A percentile compares a stretch with the other conserved stretches of the same genome.
phyloP scores from a whole-genome alignment of 1,140 invertebrate genomes.

The Cyphomyrmex costatus region DNA sequence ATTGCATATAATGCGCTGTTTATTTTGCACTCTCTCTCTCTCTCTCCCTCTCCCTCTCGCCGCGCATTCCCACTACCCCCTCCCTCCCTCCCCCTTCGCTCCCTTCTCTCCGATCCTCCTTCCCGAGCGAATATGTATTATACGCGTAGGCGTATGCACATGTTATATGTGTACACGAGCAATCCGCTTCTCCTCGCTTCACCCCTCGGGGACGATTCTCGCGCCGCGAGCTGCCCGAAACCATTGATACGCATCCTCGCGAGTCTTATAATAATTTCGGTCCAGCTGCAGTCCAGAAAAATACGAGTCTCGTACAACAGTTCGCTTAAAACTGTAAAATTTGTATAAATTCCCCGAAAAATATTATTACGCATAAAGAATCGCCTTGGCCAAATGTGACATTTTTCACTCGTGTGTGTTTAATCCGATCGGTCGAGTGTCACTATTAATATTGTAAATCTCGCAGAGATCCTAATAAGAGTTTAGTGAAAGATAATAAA shows the following conservation, averaged over 20 bases:
- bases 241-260: background rate
- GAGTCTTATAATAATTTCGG: conserved; percentile 20
- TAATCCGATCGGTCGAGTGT: no score
- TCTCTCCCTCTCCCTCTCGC: conserved; percentile 6
- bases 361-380: no score
- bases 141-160: conserved; percentile 1
- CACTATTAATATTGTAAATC: no score
- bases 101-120: conserved; percentile 36
- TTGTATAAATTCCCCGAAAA: no score
- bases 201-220: conserved; percentile 40
- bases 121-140: conserved; percentile 40
- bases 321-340: no score
- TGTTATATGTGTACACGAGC: conserved; percentile 22
- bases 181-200: conserved; percentile 67
- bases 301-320: no score
- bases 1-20: conserved; percentile 80
- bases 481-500: no score
- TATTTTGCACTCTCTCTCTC: conserved; percentile 73
- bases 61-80: conserved; percentile 38
- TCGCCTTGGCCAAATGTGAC: no score
- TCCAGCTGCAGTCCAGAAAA: no score
- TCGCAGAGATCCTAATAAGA: no score
- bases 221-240: conserved; percentile 9
- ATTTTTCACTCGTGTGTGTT: no score
- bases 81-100: background rate